These are phyloP conservation scores for Okapia johnstoni DNA, from an alignment of 2,113 vertebrate species.

Conservation along the genomic window DNA sequence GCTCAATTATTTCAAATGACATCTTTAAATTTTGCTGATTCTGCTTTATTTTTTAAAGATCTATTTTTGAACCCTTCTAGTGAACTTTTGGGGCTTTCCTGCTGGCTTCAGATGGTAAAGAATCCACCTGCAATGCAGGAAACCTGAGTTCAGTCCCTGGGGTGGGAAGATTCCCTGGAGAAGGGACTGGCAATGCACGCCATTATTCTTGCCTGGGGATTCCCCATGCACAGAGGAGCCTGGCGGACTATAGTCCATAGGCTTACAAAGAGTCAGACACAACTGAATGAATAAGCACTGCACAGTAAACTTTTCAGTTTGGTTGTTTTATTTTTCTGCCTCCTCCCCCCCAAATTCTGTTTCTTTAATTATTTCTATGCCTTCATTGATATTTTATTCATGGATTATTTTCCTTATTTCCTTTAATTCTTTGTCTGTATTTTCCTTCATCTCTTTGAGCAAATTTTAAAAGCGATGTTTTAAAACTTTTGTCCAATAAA, in stretches of 20 bases:
- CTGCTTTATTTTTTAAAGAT: neutral
- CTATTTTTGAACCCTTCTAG: neutral
- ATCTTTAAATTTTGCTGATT: neutral
- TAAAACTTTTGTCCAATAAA: neutral
- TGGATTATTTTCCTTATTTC: neutral
- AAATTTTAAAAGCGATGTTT: neutral
- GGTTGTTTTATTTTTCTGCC: neutral
- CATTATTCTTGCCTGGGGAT: neutral
- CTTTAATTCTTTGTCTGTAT: neutral
- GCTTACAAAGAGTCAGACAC: neutral
- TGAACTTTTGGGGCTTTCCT: neutral
- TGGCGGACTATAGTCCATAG: neutral
- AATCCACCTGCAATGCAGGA: neutral
- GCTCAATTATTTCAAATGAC: neutral
- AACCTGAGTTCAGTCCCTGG: neutral
- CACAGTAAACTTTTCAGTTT: neutral
- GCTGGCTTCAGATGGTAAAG: neutral
- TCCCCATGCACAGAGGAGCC: neutral
- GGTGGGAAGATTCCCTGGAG: neutral
- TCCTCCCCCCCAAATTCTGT: neutral
- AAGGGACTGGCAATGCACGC: neutral
- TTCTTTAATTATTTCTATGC: neutral
- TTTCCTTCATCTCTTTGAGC: neutral
- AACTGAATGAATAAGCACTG: neutral
- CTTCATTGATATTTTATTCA: neutral